phyloP scores from a whole-genome alignment of 2,113 vertebrate species.

The Chaenogobius annularis region DNA sequence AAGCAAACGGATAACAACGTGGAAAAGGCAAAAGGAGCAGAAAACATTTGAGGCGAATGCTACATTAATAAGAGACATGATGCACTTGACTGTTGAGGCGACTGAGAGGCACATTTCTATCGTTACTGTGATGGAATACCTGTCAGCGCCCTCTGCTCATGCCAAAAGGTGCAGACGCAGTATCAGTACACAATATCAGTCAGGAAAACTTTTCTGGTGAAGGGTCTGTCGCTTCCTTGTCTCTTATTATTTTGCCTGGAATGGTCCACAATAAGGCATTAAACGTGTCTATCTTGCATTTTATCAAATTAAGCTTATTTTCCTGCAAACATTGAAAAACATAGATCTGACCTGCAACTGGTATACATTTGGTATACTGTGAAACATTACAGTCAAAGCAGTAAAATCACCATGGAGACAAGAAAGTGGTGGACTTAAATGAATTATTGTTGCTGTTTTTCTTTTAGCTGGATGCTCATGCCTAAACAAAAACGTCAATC shows the following conservation, averaged over 20 bases:
- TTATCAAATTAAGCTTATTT: too few relatives aligned
- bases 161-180: slow-evolving; percentile 15
- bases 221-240: too few relatives aligned
- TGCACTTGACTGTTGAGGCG: slow-evolving; percentile 40
- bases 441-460: background rate
- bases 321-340: too few relatives aligned
- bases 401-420: too few relatives aligned
- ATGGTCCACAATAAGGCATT: too few relatives aligned
- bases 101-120: slow-evolving; percentile 54
- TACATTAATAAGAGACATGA: slow-evolving; percentile 55
- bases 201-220: too few relatives aligned
- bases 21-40: slow-evolving; percentile 39
- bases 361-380: too few relatives aligned
- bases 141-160: slow-evolving; percentile 35
- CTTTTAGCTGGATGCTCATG: background rate
- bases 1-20: slow-evolving; percentile 32
- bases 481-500: background rate
- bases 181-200: background rate
- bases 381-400: too few relatives aligned
- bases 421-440: background rate
- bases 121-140: slow-evolving; percentile 52
- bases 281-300: too few relatives aligned
- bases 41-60: slow-evolving; percentile 55
- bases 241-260: too few relatives aligned
- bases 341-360: too few relatives aligned